These are phyloP conservation scores for Pempheris klunzingeri DNA, from an alignment of 2,797 vertebrate genomes.

Conservation along the genomic window DNA sequence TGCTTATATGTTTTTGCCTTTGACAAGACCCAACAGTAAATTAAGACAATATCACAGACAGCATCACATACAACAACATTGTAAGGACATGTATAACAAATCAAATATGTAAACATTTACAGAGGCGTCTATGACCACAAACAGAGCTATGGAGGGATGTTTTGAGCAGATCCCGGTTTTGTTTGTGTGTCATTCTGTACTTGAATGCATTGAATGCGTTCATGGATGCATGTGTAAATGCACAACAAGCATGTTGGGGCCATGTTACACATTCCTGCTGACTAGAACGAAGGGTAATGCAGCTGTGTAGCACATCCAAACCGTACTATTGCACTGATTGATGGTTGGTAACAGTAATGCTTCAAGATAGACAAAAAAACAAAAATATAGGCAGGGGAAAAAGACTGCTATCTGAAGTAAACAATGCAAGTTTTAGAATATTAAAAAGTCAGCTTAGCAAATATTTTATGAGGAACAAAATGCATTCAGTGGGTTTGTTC, in stretches of 20 bases:
- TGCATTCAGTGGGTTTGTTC: no score
- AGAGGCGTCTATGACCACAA: no score
- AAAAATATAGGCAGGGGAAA: no score
- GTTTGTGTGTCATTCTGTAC: neutral
- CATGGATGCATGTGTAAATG: no score
- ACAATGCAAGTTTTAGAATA: no score
- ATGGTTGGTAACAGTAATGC: neutral
- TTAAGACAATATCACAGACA: neutral
- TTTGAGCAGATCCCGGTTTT: neutral
- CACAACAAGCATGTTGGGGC: neutral
- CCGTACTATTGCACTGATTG: no score
- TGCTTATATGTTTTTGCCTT: no score
- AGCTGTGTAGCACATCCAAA: neutral
- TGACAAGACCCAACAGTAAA: neutral
- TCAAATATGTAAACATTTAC: neutral
- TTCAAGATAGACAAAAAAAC: no score
- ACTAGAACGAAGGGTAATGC: neutral
- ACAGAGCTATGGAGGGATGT: no score
- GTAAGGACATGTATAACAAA: neutral
- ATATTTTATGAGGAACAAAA: no score
- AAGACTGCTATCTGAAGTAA: no score
- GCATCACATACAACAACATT: neutral
- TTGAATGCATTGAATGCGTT: neutral
- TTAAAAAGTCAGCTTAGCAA: no score
- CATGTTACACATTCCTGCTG: neutral